Percentiles rank a stretch among this genome's conserved stretches.
Evolutionary conservation across 2,888 invertebrate species (phyloP).

Genomic region (Galeruca laticollis): DNA sequence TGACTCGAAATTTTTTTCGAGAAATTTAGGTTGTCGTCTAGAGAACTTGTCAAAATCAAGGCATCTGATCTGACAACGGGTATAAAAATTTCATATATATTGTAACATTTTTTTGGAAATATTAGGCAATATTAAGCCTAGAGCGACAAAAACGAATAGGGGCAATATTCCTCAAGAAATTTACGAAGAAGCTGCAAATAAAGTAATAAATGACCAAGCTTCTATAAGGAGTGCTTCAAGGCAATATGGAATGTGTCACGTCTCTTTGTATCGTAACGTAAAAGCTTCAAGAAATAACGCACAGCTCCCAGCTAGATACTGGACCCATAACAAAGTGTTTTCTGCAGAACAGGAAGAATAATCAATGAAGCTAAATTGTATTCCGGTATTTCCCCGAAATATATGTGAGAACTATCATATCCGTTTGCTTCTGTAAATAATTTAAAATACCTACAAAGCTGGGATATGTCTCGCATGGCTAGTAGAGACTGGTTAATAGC

Average conservation of each 20-base stretch:
- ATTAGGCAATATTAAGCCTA: constrained; percentile 17
- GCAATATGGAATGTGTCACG: too few species aligned
- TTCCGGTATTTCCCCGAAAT: constrained; percentile 29
- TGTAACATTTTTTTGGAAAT: constrained; percentile 1
- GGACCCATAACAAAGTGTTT: constrained; percentile 37
- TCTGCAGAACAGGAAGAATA: constrained; percentile 34
- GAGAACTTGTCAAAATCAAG: too few species aligned
- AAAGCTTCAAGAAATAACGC: too few species aligned
- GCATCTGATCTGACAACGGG: too few species aligned
- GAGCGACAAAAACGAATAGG: constrained; percentile 32
- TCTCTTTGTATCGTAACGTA: constrained; percentile 27
- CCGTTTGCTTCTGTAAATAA: constrained; percentile 20
- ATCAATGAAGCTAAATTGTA: constrained; percentile 28
- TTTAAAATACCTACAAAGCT: constrained; percentile 20
- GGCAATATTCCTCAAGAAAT: constrained; percentile 32
- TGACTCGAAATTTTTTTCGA: too few species aligned
- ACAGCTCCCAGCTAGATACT: constrained; percentile 35
- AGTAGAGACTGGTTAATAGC: too few species aligned
- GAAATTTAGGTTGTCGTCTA: too few species aligned
- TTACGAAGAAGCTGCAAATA: constrained; percentile 33
- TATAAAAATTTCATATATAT: neutral
- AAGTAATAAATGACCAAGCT: constrained; percentile 31
- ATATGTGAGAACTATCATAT: constrained; percentile 28
- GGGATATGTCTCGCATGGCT: constrained; percentile 20
- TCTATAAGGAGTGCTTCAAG: constrained; percentile 8